These are phyloP conservation scores for Metopolophium dirhodum DNA, from an alignment of 1,140 invertebrate genomes.

Conservation along the genomic window DNA sequence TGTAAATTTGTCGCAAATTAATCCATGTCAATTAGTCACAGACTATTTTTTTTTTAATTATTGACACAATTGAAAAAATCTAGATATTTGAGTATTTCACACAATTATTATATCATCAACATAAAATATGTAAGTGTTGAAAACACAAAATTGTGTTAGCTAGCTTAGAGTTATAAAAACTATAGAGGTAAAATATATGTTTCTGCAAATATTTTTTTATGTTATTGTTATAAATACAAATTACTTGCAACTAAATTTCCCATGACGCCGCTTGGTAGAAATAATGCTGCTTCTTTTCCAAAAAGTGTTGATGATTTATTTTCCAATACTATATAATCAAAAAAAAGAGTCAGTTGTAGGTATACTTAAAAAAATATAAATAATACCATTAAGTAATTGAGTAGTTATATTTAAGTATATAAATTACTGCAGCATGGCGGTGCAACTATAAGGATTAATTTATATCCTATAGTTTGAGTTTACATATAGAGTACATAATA, in stretches of 20 bases:
- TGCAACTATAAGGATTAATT: background rate
- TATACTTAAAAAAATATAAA: background rate
- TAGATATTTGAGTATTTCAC: background rate
- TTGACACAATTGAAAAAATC: background rate
- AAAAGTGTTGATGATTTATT: constrained; percentile 76
- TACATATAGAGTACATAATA: too few relatives aligned
- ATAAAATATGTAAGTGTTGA: too few relatives aligned
- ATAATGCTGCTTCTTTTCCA: constrained; percentile 88
- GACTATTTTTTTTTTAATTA: background rate
- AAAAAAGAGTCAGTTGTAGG: background rate
- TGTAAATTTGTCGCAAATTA: too few relatives aligned
- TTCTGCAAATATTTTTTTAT: background rate
- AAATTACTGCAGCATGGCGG: too few relatives aligned
- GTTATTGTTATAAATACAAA: background rate
- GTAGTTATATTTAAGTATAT: too few relatives aligned
- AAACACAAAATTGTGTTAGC: too few relatives aligned
- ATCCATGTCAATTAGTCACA: too few relatives aligned
- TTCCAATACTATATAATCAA: constrained; percentile 71
- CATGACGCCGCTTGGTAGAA: constrained; percentile 93
- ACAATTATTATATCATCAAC: background rate
- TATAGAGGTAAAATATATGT: background rate
- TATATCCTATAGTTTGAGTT: background rate
- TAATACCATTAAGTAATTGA: too few relatives aligned
- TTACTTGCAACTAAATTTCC: constrained; percentile 89
- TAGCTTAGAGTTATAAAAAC: too few relatives aligned